Percentiles rank a stretch among this genome's conserved stretches.
Conservation (phyloP, 2,797 vertebrate genomes). For the Muscicapa comitata region DNA sequence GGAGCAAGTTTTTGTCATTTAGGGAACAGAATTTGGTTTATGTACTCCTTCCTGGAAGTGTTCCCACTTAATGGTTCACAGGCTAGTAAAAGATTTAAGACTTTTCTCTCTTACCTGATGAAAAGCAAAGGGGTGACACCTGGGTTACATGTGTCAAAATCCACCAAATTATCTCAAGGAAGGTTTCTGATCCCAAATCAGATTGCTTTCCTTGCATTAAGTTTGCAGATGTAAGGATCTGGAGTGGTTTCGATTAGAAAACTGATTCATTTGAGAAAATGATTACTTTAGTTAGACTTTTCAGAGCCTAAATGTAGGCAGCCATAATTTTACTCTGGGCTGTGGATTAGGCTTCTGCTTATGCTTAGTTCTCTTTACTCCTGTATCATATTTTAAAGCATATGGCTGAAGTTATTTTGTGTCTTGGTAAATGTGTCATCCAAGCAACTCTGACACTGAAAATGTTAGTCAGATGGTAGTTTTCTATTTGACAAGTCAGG, state of each 20-base stretch:
- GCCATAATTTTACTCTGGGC: neutral
- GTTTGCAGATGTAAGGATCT: neutral
- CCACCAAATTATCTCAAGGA: neutral
- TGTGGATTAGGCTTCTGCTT: neutral
- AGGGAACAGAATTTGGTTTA: neutral
- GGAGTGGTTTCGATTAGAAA: neutral
- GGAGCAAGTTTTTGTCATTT: neutral
- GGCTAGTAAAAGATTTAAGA: neutral
- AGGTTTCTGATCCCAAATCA: neutral
- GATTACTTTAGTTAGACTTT: neutral
- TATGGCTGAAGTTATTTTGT: constrained; percentile 9
- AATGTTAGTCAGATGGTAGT: constrained; percentile 33
- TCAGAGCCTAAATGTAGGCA: neutral
- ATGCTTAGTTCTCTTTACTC: neutral
- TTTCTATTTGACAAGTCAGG: constrained; percentile 7
- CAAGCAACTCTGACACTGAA: constrained; percentile 11
- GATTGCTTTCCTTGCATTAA: neutral
- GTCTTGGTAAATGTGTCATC: neutral
- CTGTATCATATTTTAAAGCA: neutral
- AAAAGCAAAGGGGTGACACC: neutral
- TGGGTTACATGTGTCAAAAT: neutral
- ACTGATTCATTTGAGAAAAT: neutral
- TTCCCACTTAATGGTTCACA: neutral
- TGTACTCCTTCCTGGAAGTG: neutral
- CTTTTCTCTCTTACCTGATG: neutral